Evolutionary conservation across 2,888 invertebrate genomes (phyloP).

Genomic region (Hyposoter didymator): DNA sequence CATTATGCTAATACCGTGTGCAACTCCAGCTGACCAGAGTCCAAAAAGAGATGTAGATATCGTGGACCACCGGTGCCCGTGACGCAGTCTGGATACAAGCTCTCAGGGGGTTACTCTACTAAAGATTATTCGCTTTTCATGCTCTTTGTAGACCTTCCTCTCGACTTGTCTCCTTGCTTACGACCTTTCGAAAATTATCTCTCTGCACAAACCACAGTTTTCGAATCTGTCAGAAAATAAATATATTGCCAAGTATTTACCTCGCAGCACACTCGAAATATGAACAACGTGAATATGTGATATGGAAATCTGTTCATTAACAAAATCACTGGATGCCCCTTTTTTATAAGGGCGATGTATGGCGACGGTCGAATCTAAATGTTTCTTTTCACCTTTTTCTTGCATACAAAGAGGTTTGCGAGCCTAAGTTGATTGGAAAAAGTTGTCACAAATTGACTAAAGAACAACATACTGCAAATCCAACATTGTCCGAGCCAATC

Average conservation of each 20-base stretch:
- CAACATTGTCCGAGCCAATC: too few relatives aligned
- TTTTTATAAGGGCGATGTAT: too few relatives aligned
- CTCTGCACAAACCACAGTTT: neutral
- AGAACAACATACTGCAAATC: too few relatives aligned
- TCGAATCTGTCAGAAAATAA: neutral
- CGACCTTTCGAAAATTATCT: neutral
- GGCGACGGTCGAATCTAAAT: too few relatives aligned
- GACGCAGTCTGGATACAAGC: constrained; percentile 27
- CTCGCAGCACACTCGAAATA: neutral
- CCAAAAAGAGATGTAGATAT: constrained; percentile 79
- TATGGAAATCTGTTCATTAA: too few relatives aligned
- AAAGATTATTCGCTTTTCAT: constrained; percentile 49
- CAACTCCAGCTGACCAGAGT: constrained; percentile 79
- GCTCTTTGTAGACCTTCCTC: constrained; percentile 4
- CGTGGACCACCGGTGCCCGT: constrained; percentile 68
- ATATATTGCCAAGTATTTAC: neutral
- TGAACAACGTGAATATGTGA: too few relatives aligned
- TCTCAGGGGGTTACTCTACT: constrained; percentile 40
- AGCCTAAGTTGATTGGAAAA: too few relatives aligned
- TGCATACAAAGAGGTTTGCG: too few relatives aligned
- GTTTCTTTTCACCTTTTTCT: too few relatives aligned
- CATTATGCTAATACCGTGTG: constrained; percentile 82
- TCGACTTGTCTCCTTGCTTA: neutral
- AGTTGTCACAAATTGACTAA: too few relatives aligned
- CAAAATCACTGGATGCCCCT: too few relatives aligned